phyloP scores from a whole-genome alignment of 2,797 vertebrate species.

The Taenioides sp. region DNA sequence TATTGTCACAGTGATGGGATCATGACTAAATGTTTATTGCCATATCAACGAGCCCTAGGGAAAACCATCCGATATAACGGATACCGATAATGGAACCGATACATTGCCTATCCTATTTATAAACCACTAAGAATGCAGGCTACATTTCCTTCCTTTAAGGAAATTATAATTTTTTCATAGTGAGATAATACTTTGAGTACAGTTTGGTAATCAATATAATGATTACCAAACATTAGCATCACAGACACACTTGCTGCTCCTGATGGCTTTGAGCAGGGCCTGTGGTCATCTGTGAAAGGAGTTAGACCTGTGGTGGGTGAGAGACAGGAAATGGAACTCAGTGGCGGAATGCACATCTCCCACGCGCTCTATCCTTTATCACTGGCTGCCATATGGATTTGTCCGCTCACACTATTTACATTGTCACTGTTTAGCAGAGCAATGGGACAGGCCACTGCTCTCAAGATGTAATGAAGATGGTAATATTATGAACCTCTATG shows the following conservation, averaged over 20 bases:
- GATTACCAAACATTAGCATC: neutral
- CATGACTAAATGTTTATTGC: too few relatives aligned
- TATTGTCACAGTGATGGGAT: too few relatives aligned
- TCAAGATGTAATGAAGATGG: constrained; percentile 38
- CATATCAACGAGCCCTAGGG: too few relatives aligned
- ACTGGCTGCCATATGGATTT: constrained; percentile 64
- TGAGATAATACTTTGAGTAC: neutral
- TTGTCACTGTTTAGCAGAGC: constrained; percentile 40
- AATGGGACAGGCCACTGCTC: constrained; percentile 19
- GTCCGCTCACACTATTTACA: constrained; percentile 63
- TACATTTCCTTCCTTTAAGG: too few relatives aligned
- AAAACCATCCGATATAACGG: too few relatives aligned
- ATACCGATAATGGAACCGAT: too few relatives aligned
- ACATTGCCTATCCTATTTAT: too few relatives aligned
- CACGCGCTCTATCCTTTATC: constrained; percentile 68
- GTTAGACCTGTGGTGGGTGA: constrained; percentile 71
- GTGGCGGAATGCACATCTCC: constrained; percentile 68
- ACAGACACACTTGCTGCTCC: constrained; percentile 20
- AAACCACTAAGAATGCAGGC: too few relatives aligned
- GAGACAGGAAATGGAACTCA: constrained; percentile 74
- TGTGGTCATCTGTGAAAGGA: constrained; percentile 72
- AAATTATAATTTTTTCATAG: neutral
- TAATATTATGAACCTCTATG: constrained; percentile 25
- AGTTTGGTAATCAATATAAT: neutral
- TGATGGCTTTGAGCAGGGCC: constrained; percentile 28